A percentile compares a stretch with the other conserved stretches of the same genome.
These are phyloP conservation scores for Pimpla rufipes DNA, from an alignment of 2,888 invertebrate genomes.

Conservation along the genomic window DNA sequence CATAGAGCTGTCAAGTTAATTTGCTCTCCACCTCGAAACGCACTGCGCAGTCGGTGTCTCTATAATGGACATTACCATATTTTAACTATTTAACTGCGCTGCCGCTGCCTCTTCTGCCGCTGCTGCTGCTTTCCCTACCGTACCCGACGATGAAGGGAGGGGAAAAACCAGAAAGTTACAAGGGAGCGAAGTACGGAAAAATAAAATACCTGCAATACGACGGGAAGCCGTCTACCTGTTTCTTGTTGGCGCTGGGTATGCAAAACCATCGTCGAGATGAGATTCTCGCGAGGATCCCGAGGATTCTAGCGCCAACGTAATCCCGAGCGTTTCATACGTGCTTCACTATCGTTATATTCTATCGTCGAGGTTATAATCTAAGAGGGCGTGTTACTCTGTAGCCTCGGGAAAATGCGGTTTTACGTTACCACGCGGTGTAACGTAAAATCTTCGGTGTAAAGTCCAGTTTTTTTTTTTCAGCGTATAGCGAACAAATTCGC, in stretches of 20 bases:
- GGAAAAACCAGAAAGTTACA: background rate
- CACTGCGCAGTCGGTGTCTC: background rate
- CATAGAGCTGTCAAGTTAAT: background rate
- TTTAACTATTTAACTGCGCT: background rate
- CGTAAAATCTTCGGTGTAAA: too few relatives aligned
- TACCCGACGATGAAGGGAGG: background rate
- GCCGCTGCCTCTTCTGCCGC: too few relatives aligned
- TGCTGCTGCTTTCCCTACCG: too few relatives aligned
- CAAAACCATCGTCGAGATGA: background rate
- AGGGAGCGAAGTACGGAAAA: background rate
- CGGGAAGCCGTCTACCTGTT: background rate
- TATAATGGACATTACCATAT: background rate
- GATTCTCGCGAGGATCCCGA: background rate
- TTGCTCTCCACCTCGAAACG: background rate
- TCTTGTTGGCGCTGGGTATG: background rate
- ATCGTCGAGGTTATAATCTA: background rate
- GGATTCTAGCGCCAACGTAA: background rate
- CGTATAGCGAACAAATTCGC: too few relatives aligned
- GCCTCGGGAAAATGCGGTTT: too few relatives aligned
- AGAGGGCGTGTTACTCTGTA: too few relatives aligned
- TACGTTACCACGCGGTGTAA: too few relatives aligned
- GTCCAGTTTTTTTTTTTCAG: too few relatives aligned
- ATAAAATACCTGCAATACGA: background rate
- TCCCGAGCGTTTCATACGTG: background rate
- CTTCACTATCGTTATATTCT: constrained; percentile 1